phyloP scores from a whole-genome alignment of 1,140 invertebrate genomes.

The Neuroterus valhalla region DNA sequence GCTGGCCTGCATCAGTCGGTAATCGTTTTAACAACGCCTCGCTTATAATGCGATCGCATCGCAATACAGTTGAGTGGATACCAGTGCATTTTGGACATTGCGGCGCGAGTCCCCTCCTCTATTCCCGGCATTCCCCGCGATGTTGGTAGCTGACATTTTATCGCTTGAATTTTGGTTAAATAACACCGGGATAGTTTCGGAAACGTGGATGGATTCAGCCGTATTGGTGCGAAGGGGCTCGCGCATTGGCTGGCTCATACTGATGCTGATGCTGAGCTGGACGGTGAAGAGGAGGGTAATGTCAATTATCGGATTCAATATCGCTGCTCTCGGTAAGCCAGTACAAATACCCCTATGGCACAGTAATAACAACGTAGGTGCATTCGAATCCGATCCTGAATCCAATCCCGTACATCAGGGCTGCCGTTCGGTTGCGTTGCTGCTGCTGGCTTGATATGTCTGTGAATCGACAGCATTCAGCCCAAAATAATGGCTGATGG shows the following conservation, averaged over 20 bases:
- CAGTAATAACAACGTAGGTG: conserved; percentile 72
- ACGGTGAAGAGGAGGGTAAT: conserved; percentile 58
- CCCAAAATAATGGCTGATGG: too few species aligned
- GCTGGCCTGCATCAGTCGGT: conserved; percentile 57
- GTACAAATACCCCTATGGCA: conserved; percentile 74
- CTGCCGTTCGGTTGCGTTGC: conserved; percentile 91
- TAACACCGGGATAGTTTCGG: conserved; percentile 48
- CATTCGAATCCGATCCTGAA: conserved; percentile 66
- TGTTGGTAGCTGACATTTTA: conserved; percentile 60
- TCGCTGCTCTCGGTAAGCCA: conserved; percentile 73
- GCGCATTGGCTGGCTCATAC: conserved; percentile 49
- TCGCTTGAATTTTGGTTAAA: conserved; percentile 64
- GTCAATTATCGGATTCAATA: conserved; percentile 75
- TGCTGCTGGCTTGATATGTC: conserved; percentile 86
- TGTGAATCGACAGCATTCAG: too few species aligned
- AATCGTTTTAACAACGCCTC: conserved; percentile 73
- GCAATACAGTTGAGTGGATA: conserved; percentile 66
- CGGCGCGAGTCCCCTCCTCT: conserved; percentile 49
- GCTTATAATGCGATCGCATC: conserved; percentile 73
- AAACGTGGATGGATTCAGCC: conserved; percentile 11
- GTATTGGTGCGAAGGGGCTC: conserved; percentile 43
- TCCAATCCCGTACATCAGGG: conserved; percentile 74
- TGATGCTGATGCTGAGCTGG: conserved; percentile 35
- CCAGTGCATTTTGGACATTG: conserved; percentile 56
- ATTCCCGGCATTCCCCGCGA: conserved; percentile 37